phyloP scores from a whole-genome alignment of 2,797 vertebrate genomes.

The Chrysocyon brachyurus region DNA sequence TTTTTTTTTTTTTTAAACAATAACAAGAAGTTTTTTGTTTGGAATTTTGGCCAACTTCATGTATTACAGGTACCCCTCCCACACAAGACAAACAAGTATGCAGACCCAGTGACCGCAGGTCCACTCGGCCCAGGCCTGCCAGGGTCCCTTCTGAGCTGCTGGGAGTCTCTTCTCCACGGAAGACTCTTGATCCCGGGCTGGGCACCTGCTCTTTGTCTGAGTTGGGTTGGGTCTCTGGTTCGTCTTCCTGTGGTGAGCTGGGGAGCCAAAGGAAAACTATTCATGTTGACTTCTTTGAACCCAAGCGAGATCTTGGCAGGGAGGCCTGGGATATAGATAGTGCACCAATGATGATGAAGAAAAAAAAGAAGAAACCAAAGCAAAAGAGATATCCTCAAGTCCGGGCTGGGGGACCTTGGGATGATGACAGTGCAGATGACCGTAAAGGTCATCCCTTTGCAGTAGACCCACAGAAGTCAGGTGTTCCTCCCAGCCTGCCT shows the following conservation, averaged over 20 bases:
- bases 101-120: slow-evolving; percentile 85
- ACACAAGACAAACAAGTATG: slow-evolving; percentile 84
- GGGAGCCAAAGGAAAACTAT: slow-evolving; percentile 71
- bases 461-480: background rate
- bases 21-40: slow-evolving; percentile 73
- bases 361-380: slow-evolving; percentile 90
- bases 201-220: slow-evolving; percentile 73
- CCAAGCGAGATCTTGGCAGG: slow-evolving; percentile 71
- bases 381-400: slow-evolving; percentile 85
- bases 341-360: slow-evolving; percentile 82
- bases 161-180: slow-evolving; percentile 72
- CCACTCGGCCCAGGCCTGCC: slow-evolving; percentile 82
- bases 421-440: background rate
- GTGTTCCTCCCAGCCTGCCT: accelerated
- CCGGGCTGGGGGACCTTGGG: slow-evolving; percentile 77
- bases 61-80: slow-evolving; percentile 88
- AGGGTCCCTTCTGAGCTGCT: slow-evolving; percentile 81
- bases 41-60: slow-evolving; percentile 89
- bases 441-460: background rate
- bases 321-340: slow-evolving; percentile 86
- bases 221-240: slow-evolving; percentile 69
- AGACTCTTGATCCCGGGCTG: slow-evolving; percentile 78
- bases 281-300: slow-evolving; percentile 57
- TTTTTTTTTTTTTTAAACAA: background rate
- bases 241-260: slow-evolving; percentile 71